phyloP scores from a whole-genome alignment of 2,888 invertebrate species.

The Tiliacea aurago region DNA sequence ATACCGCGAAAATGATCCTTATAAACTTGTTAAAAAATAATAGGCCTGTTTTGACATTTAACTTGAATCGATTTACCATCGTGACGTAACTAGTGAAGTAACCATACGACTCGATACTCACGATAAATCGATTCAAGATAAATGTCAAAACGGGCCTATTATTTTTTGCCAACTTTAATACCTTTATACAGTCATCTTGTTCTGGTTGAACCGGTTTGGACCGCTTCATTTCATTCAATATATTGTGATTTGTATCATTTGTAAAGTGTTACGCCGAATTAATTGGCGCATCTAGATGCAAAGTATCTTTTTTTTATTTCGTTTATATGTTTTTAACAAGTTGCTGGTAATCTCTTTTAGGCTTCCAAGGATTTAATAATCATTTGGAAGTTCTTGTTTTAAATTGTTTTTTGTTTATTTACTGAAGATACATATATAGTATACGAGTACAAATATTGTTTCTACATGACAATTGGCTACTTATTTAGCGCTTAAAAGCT shows the following conservation, averaged over 20 bases:
- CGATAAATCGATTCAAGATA: too few relatives aligned
- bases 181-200: slow-evolving; percentile 17
- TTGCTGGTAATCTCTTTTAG: not conserved
- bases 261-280: slow-evolving; percentile 38
- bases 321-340: not conserved
- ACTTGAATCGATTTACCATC: too few relatives aligned
- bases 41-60: too few relatives aligned
- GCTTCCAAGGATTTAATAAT: not conserved
- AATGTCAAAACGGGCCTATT: too few relatives aligned
- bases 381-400: not conserved
- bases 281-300: slow-evolving; percentile 40
- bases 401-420: not conserved
- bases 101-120: too few relatives aligned
- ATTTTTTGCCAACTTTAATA: too few relatives aligned
- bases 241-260: slow-evolving; percentile 18
- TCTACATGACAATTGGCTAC: too few relatives aligned
- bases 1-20: slow-evolving; percentile 12
- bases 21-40: too few relatives aligned
- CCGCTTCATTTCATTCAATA: slow-evolving; percentile 29
- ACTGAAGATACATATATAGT: not conserved
- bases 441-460: too few relatives aligned
- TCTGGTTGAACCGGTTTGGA: slow-evolving; percentile 41
- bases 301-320: slow-evolving; percentile 9
- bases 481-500: too few relatives aligned
- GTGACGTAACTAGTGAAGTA: too few relatives aligned